Percentiles rank a stretch among this genome's conserved stretches.
These are phyloP conservation scores for Sinella curviseta DNA, from an alignment of 1,140 invertebrate species.

Conservation along the genomic window DNA sequence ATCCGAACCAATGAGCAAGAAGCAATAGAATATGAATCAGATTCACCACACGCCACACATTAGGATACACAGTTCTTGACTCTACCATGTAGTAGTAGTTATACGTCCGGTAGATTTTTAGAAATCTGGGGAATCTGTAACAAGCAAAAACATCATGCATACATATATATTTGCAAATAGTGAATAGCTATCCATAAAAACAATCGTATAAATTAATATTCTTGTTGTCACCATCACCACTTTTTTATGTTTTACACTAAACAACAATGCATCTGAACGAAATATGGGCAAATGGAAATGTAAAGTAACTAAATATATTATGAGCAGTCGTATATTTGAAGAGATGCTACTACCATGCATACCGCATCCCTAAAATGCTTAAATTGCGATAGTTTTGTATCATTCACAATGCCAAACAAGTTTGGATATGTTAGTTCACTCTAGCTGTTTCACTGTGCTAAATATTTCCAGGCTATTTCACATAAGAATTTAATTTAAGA, in stretches of 20 bases:
- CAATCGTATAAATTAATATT: neutral
- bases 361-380: too few relatives aligned
- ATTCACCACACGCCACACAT: conserved; percentile 93
- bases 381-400: neutral
- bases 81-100: conserved; percentile 95
- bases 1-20: conserved; percentile 94
- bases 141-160: neutral
- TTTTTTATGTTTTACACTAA: too few relatives aligned
- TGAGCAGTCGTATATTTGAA: too few relatives aligned
- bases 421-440: too few relatives aligned
- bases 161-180: neutral
- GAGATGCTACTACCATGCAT: too few relatives aligned
- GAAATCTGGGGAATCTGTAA: conserved; percentile 70
- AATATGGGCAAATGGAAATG: too few relatives aligned
- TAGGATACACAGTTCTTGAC: conserved; percentile 90
- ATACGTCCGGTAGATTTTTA: conserved; percentile 84
- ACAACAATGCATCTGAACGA: too few relatives aligned
- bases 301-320: too few relatives aligned
- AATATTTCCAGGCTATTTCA: neutral
- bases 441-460: neutral
- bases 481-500: neutral
- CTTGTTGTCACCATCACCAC: neutral
- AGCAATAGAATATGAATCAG: conserved; percentile 91
- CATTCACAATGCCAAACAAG: neutral
- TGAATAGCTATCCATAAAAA: too few relatives aligned